Percentiles rank a stretch among this genome's conserved stretches.
Conservation (phyloP, 2,113 vertebrate species). For the Pimephales promelas region DNA sequence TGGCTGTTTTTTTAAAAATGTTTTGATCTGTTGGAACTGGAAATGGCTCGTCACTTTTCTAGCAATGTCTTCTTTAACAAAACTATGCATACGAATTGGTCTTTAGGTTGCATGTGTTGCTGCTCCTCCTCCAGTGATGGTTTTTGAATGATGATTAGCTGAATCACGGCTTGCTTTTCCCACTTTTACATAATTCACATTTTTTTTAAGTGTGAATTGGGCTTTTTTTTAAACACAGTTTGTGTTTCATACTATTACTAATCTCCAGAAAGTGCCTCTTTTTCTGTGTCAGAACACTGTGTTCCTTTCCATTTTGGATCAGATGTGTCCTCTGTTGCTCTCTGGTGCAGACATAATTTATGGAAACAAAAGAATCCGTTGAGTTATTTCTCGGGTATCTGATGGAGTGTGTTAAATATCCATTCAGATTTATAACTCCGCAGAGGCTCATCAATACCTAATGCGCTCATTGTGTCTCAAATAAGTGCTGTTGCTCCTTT, state of each 20-base stretch:
- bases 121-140: not conserved
- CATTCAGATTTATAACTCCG: not conserved
- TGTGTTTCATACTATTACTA: not conserved
- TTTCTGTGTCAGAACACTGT: not conserved
- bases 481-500: not conserved
- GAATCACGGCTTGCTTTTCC: not conserved
- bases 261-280: not conserved
- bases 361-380: not conserved
- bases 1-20: not conserved
- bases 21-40: not conserved
- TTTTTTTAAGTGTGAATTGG: not conserved
- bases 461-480: not conserved
- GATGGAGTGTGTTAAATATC: not conserved
- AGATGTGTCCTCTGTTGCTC: not conserved
- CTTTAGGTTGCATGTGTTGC: not conserved
- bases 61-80: not conserved
- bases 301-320: not conserved
- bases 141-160: not conserved
- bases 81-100: slow-evolving; percentile 1
- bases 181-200: not conserved
- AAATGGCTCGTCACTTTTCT: not conserved
- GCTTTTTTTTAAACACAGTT: not conserved
- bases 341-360: not conserved
- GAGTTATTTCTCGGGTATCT: not conserved
- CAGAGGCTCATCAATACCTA: not conserved